A percentile compares a stretch with the other conserved stretches of the same genome.
phyloP scores from a whole-genome alignment of 2,113 vertebrate genomes.

The Dolichotis patagonum region DNA sequence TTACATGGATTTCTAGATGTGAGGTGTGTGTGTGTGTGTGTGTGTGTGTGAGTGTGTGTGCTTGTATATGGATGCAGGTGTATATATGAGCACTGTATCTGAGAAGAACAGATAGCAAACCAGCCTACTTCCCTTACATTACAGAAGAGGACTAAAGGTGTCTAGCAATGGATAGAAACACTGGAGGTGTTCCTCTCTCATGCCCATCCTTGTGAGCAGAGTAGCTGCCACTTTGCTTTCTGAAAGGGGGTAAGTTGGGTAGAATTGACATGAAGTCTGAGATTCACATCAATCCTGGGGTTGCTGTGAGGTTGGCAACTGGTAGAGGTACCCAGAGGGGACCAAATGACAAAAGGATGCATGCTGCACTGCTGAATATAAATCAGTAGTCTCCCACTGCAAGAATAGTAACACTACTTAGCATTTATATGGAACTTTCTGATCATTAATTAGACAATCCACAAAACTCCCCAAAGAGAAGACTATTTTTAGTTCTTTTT shows the following conservation, averaged over 20 bases:
- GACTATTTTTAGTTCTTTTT: slow-evolving; percentile 67
- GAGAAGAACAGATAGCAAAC: not conserved
- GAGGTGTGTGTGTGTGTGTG: not conserved
- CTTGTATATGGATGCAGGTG: not conserved
- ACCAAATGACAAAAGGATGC: not conserved
- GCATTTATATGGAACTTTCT: slow-evolving; percentile 67
- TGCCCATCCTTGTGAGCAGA: not conserved
- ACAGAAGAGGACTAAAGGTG: not conserved
- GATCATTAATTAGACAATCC: slow-evolving; percentile 64
- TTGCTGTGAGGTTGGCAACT: not conserved
- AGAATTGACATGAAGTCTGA: not conserved
- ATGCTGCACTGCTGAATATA: not conserved
- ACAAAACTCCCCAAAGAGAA: not conserved
- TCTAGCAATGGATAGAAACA: not conserved
- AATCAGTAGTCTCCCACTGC: not conserved
- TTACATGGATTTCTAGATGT: not conserved
- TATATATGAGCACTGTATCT: not conserved
- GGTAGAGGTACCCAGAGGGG: not conserved
- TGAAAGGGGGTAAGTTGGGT: not conserved
- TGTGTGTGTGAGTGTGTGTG: not conserved
- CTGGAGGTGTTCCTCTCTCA: not conserved
- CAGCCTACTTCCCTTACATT: not conserved
- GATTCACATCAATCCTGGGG: not conserved
- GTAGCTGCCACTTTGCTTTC: not conserved
- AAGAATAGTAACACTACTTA: slow-evolving; percentile 46